Evolutionary conservation across 2,888 invertebrate species (phyloP).

Genomic region (Chesias legatella): DNA sequence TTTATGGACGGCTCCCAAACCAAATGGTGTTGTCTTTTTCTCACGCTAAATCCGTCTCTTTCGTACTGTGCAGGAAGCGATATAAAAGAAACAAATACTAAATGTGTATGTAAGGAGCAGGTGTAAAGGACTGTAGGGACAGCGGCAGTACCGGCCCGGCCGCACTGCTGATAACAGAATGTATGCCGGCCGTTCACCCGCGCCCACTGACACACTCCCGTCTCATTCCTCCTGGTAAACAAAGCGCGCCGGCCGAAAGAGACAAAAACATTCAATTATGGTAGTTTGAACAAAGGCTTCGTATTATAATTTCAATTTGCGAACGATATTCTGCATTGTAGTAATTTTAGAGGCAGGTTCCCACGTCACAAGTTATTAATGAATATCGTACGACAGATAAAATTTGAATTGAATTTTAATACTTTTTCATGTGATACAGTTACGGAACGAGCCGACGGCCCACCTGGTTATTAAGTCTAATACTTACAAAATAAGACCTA

Average conservation of each 20-base stretch:
- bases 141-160: slow-evolving; percentile 60
- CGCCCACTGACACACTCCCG: slow-evolving; percentile 64
- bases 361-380: slow-evolving; percentile 23
- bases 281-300: slow-evolving; percentile 49
- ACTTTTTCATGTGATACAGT: too few relatives aligned
- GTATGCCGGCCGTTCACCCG: slow-evolving; percentile 77
- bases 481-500: too few relatives aligned
- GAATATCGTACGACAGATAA: not conserved
- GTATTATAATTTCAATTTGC: slow-evolving; percentile 56
- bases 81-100: too few relatives aligned
- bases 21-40: too few relatives aligned
- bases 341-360: slow-evolving; percentile 49
- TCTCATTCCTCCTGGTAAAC: slow-evolving; percentile 47
- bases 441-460: too few relatives aligned
- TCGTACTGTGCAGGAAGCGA: too few relatives aligned
- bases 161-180: slow-evolving; percentile 69
- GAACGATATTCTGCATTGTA: slow-evolving; percentile 49
- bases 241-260: slow-evolving; percentile 34
- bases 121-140: slow-evolving; percentile 39
- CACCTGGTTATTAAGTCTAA: too few relatives aligned
- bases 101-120: too few relatives aligned
- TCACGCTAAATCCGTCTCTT: too few relatives aligned
- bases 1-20: too few relatives aligned
- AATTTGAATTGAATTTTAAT: too few relatives aligned
- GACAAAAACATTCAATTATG: slow-evolving; percentile 26